Evolutionary conservation across 2,797 vertebrate genomes (phyloP), one percentile per base, ranked within the genome.

Genomic region (Anomalospiza imberbis): DNA sequence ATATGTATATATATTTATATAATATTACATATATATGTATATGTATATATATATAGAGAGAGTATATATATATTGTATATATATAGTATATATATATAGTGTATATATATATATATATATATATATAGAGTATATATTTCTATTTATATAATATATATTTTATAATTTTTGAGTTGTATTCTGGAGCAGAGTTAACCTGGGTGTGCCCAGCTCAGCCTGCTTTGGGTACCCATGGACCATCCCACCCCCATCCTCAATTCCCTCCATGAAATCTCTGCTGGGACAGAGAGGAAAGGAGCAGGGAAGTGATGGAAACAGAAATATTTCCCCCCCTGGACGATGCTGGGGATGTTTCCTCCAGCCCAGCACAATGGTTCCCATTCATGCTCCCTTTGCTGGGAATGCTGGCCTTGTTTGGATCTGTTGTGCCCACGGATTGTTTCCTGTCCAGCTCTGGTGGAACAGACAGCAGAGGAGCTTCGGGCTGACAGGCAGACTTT

Each of bases 341-440:
- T 67, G 85, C 25, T 38, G 91, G 53, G 67, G 91, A 18, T 60
- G 75, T 88, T 91, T 80, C 91, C 85, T 95, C 55, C 85, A 20
- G 57, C 6, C 0, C 72, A 71, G 93, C 96, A 96, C 96, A 96
- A 96, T 91, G 96, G 73, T 20, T 91, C 72, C 93, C 91, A 96
- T 96, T 96, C 95, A 96, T 85, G 32, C 2, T 11, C 77, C 76
- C 67, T 25, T 87, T 45, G 68, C 84, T 60, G 78, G 70, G 90
- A 91, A 70, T 29, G n/a, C 77, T 67, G 79, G 73, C 72, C 57
- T 68, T 42, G 66, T 85, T 88, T 60, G 31, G 65, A 77, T 53
- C 28, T 40, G 50, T 73, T 74, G 66, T 96, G 93, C 87, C 89
- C 94, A 51, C 91, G 89, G 92, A 80, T 75, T 83, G 65, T 73